A percentile compares a stretch with the other conserved stretches of the same genome.
Evolutionary conservation across 23 tunicate species (phyloP).

Genomic region (Trididemnum miniatum): DNA sequence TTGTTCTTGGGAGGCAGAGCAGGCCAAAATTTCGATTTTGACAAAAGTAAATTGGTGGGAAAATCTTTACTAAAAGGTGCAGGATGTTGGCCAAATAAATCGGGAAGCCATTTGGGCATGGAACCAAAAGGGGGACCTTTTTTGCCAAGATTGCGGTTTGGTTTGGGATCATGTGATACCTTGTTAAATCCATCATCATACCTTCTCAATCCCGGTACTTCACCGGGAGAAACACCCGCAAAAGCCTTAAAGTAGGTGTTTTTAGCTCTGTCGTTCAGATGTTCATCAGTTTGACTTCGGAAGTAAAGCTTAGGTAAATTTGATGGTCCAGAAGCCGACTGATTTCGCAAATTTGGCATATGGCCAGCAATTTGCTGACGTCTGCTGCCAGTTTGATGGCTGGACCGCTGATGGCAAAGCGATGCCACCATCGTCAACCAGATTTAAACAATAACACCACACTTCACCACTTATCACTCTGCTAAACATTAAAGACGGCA

Average conservation of each 20-base stretch:
- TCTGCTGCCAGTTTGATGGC: not conserved
- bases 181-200: not conserved
- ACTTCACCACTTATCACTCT: no score
- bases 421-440: not conserved
- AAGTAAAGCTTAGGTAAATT: not conserved
- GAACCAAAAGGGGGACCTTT: not conserved
- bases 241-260: not conserved
- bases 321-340: not conserved
- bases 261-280: not conserved
- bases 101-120: constrained; percentile 27
- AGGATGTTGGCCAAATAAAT: not conserved
- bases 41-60: constrained; percentile 52
- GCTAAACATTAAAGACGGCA: no score
- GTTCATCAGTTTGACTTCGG: not conserved
- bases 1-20: constrained; percentile 8
- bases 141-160: not conserved
- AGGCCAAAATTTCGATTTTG: constrained; percentile 54
- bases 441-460: not conserved
- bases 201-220: constrained; percentile 26
- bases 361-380: not conserved
- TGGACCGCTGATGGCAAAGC: not conserved
- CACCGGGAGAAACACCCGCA: not conserved
- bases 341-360: not conserved
- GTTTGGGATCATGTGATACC: not conserved
- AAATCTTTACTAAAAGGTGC: constrained; percentile 34